phyloP scores from a whole-genome alignment of 2,797 vertebrate genomes.

The Bradypodion ventrale region DNA sequence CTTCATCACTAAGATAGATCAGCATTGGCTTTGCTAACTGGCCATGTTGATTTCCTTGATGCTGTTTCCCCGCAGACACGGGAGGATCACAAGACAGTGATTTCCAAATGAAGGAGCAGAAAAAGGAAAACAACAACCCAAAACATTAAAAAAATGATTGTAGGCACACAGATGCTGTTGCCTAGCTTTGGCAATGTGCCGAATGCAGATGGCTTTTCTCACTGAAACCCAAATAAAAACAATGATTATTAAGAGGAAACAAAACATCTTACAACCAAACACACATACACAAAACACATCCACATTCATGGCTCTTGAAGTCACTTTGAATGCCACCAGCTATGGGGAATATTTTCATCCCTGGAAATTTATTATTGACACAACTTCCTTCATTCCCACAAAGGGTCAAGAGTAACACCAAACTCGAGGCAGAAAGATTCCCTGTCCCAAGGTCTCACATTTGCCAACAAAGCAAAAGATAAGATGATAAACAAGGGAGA shows the following conservation, averaged over 20 bases:
- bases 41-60: too few relatives aligned
- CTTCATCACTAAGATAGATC: neutral
- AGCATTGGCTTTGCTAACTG: neutral
- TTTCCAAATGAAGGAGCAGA: neutral
- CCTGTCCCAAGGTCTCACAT: neutral
- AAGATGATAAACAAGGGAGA: neutral
- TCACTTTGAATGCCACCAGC: neutral
- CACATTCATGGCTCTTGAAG: neutral
- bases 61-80: too few relatives aligned
- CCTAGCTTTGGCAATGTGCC: neutral
- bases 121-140: neutral
- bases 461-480: neutral
- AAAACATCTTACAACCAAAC: neutral
- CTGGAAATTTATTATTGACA: neutral
- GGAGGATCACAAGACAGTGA: neutral
- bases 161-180: neutral
- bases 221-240: neutral
- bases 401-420: neutral
- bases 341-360: neutral
- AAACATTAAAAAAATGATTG: neutral
- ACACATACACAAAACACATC: neutral
- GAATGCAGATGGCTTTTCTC: slow-evolving; percentile 3
- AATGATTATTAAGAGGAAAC: neutral
- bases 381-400: neutral
- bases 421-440: neutral